Evolutionary conservation across 2,797 vertebrate species (phyloP).

Genomic region (Ctenochaetus hawaiiensis): DNA sequence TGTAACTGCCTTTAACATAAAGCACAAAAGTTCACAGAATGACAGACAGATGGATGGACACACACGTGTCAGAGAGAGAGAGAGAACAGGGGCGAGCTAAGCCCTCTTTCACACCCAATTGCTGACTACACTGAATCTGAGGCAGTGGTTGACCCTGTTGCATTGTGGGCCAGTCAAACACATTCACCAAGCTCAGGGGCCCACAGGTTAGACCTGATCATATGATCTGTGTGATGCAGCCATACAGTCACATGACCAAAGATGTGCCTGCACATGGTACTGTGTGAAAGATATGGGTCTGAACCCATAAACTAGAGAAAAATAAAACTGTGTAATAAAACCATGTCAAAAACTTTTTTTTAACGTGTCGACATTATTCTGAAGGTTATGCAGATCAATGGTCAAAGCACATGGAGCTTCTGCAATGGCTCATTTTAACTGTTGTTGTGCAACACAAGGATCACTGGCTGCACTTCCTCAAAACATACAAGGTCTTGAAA

Average conservation of each 20-base stretch:
- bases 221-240: conserved; percentile 48
- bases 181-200: conserved; percentile 59
- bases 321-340: neutral
- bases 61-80: conserved; percentile 26
- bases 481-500: too few species aligned
- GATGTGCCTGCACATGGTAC: neutral
- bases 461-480: too few species aligned
- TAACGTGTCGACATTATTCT: too few species aligned
- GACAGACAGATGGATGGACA: conserved; percentile 1
- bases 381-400: too few species aligned
- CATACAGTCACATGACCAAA: conserved; percentile 47
- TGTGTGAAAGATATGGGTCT: neutral
- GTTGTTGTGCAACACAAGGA: too few species aligned
- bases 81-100: conserved; percentile 59
- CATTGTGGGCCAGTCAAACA: conserved; percentile 73
- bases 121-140: conserved; percentile 78
- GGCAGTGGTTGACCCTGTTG: conserved; percentile 59
- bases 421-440: too few species aligned
- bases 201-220: conserved; percentile 53
- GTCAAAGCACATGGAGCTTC: too few species aligned
- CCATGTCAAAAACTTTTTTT: too few species aligned
- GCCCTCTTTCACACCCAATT: conserved; percentile 71
- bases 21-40: neutral
- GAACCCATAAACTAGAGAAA: neutral
- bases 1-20: neutral